Evolutionary conservation across 2,113 vertebrate genomes (phyloP), one percentile per base, ranked within the genome.

Genomic region (Stigmatopora nigra): DNA sequence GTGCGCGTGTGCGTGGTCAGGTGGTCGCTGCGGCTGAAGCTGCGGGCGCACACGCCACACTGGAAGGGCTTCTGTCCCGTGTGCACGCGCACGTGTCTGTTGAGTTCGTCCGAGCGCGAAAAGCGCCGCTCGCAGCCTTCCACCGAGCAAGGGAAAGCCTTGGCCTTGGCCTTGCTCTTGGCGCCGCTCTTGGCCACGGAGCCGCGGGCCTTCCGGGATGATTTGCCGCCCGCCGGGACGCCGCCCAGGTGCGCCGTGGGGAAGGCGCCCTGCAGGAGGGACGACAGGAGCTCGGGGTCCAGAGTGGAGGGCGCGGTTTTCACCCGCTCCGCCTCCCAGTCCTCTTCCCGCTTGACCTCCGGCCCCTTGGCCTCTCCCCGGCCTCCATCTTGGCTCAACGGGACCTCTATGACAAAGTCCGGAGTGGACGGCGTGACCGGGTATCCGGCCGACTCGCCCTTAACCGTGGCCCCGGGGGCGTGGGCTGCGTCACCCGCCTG

Each of bases 21-120:
- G 89, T 98, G 95, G 91, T 98, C 95, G 48, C 95, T 98, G 87
- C 95, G 95, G 91, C 95, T 97, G 88, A 97, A 98, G 83, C 92
- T 94, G 74, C 95, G 88, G 81, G 95, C 70, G 87, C 95, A 98
- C 82, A 98, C 93, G 73, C 92, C 84, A 85, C 95, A 98, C 89
- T 94, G 93, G 90, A 98, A 98, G 35, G 95, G 95, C 57, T 97
- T 97, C 90, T 98, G 95, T n/a, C 95, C 95, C 0, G 95, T 96
- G 80, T 98, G 95, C 84, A 96, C 96, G 71, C 95, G 93, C 69
- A 96, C 91, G 88, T 96, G 95, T 67, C 95, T 78, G 83, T 95
- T 97, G 60, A 97, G 92, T 80, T 96, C 95, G 17, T 98, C 95
- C 0, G 95, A 97, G 76, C 95, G 91, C 45, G 95, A 95, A 63